Conservation (phyloP, 2,797 vertebrate genomes). For the Eulemur albifrons region DNA sequence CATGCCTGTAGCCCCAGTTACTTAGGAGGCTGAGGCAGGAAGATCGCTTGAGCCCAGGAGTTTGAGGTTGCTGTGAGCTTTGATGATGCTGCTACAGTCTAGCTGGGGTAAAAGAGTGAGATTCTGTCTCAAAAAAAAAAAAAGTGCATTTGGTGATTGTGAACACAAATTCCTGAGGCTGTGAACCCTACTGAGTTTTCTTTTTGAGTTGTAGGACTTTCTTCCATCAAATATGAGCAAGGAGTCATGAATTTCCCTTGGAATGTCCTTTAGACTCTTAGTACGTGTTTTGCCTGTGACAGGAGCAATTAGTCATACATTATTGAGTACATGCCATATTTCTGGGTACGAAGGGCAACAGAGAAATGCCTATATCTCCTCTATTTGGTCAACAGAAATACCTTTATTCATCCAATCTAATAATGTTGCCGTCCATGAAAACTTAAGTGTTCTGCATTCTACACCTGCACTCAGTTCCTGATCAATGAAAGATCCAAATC, state of each 20-base stretch:
- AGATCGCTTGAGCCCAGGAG: too few species aligned
- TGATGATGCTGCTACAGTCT: too few species aligned
- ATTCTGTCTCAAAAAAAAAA: not conserved
- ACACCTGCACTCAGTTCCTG: not conserved
- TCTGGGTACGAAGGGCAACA: conserved; percentile 21
- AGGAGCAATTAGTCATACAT: not conserved
- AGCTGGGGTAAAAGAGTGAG: not conserved
- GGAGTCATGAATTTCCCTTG: conserved; percentile 1
- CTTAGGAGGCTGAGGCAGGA: too few species aligned
- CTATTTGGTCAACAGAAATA: not conserved
- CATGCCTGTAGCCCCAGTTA: too few species aligned
- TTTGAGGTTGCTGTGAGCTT: too few species aligned
- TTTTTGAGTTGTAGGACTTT: not conserved
- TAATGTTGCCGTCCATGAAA: not conserved
- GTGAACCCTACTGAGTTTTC: not conserved
- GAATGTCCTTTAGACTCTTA: conserved; percentile 24
- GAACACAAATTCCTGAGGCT: not conserved
- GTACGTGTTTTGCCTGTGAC: not conserved
- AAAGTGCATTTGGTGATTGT: not conserved
- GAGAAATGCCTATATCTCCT: not conserved
- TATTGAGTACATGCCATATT: conserved; percentile 5
- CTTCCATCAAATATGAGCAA: not conserved
- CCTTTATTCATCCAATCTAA: not conserved
- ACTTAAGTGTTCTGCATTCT: not conserved
- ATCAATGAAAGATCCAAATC: not conserved